Conservation (phyloP, 2,113 vertebrate species). For the Pteronura brasiliensis region DNA sequence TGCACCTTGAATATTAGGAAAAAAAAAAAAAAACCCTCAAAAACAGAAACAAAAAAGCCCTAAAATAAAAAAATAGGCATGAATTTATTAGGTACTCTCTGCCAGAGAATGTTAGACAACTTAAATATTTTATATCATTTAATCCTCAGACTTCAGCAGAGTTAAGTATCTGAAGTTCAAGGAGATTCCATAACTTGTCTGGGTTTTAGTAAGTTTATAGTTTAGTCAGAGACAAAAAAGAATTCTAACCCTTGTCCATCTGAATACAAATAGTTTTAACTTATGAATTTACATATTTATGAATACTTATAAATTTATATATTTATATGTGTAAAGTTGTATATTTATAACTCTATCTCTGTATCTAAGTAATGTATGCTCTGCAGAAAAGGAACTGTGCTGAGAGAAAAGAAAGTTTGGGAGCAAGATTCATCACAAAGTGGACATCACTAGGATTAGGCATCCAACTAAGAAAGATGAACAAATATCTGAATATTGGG, state of each 20-base stretch:
- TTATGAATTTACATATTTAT: not conserved
- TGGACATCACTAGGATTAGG: not conserved
- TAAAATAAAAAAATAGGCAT: not conserved
- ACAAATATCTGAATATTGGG: not conserved
- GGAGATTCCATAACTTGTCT: not conserved
- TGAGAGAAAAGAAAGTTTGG: not conserved
- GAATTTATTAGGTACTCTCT: not conserved
- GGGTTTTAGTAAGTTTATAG: not conserved
- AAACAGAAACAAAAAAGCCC: too few species aligned
- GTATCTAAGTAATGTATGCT: not conserved
- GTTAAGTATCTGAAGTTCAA: not conserved
- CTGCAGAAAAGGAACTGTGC: not conserved
- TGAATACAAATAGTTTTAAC: not conserved
- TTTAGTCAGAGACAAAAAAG: not conserved
- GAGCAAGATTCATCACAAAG: not conserved
- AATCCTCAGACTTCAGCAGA: not conserved
- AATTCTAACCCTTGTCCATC: not conserved
- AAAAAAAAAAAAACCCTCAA: not conserved
- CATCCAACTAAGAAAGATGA: not conserved
- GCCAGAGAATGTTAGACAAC: not conserved
- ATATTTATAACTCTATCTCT: not conserved
- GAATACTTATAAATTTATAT: not conserved
- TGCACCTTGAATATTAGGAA: not conserved
- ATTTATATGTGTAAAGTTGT: not conserved
- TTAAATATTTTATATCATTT: not conserved